These are phyloP conservation scores for Marasmarcha lunaedactyla DNA, from an alignment of 2,888 invertebrate species.

Conservation along the genomic window DNA sequence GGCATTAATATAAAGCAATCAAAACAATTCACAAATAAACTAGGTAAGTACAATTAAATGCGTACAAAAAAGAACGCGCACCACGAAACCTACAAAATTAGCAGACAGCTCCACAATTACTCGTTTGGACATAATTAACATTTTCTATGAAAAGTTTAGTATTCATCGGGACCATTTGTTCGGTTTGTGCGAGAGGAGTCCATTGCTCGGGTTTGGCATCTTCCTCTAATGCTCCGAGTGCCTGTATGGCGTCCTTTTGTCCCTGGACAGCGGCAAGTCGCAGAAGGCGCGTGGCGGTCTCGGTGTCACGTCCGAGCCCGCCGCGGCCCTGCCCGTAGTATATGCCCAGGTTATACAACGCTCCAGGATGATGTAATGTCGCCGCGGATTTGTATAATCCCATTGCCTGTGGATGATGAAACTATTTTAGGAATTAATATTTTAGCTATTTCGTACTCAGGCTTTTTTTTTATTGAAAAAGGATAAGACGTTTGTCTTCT, in stretches of 20 bases:
- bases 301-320: conserved; percentile 58
- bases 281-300: conserved; percentile 60
- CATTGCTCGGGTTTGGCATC: conserved; percentile 13
- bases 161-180: conserved; percentile 35
- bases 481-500: no score
- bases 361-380: conserved; percentile 72
- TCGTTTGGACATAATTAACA: conserved; percentile 27
- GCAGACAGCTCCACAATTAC: conserved; percentile 22
- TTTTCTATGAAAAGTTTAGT: conserved; percentile 47
- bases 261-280: conserved; percentile 72
- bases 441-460: no score
- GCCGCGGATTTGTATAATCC: conserved; percentile 75
- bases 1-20: no score
- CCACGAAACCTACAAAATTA: no score
- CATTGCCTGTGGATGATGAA: conserved; percentile 72
- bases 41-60: no score
- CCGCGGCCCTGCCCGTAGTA: conserved; percentile 76
- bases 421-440: conserved; percentile 17
- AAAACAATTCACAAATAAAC: no score
- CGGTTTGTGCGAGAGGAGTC: conserved; percentile 16
- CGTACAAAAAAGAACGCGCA: no score
- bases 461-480: no score
- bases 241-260: conserved; percentile 66
- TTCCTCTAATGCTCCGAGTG: conserved; percentile 45
- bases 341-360: conserved; percentile 77